Evolutionary conservation across 2,888 invertebrate species (phyloP).

Genomic region (Platerodrilus igneus): DNA sequence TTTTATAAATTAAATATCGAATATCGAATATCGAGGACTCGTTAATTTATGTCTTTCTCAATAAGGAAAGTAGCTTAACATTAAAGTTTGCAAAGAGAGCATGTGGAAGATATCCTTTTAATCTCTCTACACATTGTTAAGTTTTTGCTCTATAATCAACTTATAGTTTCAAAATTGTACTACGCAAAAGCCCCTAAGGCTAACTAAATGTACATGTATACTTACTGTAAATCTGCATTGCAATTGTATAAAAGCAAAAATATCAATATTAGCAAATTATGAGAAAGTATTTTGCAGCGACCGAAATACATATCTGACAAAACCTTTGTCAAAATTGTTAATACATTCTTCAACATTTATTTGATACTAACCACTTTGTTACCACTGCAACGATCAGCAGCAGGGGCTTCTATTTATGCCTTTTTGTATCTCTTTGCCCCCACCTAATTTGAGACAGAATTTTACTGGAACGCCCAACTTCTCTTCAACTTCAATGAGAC

Average conservation of each 20-base stretch:
- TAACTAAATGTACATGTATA: too few relatives aligned
- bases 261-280: slow-evolving; percentile 8
- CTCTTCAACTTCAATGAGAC: too few relatives aligned
- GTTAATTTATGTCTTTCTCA: too few relatives aligned
- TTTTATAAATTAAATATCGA: too few relatives aligned
- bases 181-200: too few relatives aligned
- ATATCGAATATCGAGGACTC: too few relatives aligned
- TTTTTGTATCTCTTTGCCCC: slow-evolving; percentile 12
- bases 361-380: slow-evolving; percentile 6
- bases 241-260: slow-evolving; percentile 15
- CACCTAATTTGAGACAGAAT: slow-evolving; percentile 4
- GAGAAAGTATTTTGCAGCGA: slow-evolving; percentile 1
- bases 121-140: too few relatives aligned
- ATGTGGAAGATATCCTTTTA: too few relatives aligned
- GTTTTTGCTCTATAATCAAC: too few relatives aligned
- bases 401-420: slow-evolving; percentile 24
- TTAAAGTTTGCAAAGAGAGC: too few relatives aligned
- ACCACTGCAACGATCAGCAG: slow-evolving; percentile 5
- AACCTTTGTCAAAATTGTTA: slow-evolving; percentile 1
- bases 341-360: slow-evolving; percentile 3
- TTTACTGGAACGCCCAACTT: slow-evolving; percentile 10
- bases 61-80: too few relatives aligned
- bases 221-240: slow-evolving; percentile 17
- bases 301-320: slow-evolving; percentile 2
- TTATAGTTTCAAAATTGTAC: too few relatives aligned